Conservation (phyloP, 2,888 invertebrate species). For the Papilio elwesi region DNA sequence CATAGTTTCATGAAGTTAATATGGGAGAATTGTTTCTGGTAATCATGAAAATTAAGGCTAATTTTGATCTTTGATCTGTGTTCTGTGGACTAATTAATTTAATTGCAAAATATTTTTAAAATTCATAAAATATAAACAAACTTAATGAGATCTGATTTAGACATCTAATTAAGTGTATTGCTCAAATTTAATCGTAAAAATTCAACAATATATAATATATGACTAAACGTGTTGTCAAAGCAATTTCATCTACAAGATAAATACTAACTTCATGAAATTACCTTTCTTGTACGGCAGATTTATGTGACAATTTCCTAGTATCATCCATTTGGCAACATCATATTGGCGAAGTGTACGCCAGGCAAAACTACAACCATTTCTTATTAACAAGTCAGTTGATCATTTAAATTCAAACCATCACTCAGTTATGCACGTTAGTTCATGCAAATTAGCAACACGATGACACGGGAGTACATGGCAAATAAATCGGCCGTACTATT, state of each 20-base stretch:
- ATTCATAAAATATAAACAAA: background rate
- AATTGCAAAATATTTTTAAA: background rate
- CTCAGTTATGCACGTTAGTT: background rate
- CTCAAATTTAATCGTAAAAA: background rate
- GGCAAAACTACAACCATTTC: conserved; percentile 37
- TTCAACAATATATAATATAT: too few relatives aligned
- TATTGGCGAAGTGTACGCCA: conserved; percentile 6
- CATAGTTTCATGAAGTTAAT: conserved; percentile 46
- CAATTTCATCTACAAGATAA: background rate
- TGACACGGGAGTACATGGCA: conserved; percentile 28
- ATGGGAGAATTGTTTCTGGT: background rate
- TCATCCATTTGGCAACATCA: conserved; percentile 27
- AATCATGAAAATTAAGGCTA: too few relatives aligned
- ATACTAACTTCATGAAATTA: conserved; percentile 36
- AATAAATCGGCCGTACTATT: conserved; percentile 58
- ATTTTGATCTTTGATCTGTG: too few relatives aligned
- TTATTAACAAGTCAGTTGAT: background rate
- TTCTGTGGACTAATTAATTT: too few relatives aligned
- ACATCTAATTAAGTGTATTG: background rate
- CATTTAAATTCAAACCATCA: background rate
- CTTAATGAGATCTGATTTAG: background rate
- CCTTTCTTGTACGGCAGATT: conserved; percentile 37
- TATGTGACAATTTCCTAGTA: conserved; percentile 15
- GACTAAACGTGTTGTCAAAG: too few relatives aligned
- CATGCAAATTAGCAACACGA: conserved; percentile 4